Conservation (phyloP, 2,888 invertebrate genomes). For the Trissonchulus latispiculum region DNA sequence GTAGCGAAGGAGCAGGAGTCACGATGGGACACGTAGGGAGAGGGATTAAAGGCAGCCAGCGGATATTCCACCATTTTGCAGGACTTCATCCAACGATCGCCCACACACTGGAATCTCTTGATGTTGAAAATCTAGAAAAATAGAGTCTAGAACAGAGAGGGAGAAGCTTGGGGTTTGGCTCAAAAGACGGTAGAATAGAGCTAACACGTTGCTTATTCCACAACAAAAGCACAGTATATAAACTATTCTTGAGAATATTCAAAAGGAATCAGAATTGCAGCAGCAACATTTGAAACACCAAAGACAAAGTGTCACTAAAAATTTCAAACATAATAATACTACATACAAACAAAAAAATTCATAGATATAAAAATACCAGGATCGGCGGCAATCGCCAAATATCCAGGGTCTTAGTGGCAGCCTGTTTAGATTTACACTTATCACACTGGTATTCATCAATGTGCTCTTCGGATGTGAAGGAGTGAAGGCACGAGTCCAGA, state of each 20-base stretch:
- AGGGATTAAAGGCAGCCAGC: conserved; percentile 69
- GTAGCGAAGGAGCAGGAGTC: too few species aligned
- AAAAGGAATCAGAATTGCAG: too few species aligned
- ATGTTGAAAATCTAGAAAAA: conserved; percentile 68
- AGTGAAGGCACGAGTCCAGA: conserved; percentile 68
- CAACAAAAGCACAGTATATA: too few species aligned
- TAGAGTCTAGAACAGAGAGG: conserved; percentile 11
- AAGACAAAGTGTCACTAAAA: too few species aligned
- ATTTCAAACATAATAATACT: too few species aligned
- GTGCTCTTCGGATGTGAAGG: conserved; percentile 75
- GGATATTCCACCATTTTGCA: conserved; percentile 85
- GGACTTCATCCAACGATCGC: conserved; percentile 84
- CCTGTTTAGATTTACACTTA: conserved; percentile 67
- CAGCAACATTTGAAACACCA: too few species aligned
- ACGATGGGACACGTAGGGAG: neutral
- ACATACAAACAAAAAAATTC: too few species aligned
- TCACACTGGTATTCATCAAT: conserved; percentile 74
- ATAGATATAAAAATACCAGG: too few species aligned
- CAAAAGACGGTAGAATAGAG: too few species aligned
- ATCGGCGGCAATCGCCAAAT: conserved; percentile 83
- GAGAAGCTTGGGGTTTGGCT: too few species aligned
- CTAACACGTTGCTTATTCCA: too few species aligned
- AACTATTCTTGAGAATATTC: too few species aligned
- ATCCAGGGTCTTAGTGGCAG: conserved; percentile 78
- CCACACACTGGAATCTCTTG: conserved; percentile 79